Base-by-base conservation (phyloP, 2,888 invertebrate genomes). In the Andrena marginata region DNA sequence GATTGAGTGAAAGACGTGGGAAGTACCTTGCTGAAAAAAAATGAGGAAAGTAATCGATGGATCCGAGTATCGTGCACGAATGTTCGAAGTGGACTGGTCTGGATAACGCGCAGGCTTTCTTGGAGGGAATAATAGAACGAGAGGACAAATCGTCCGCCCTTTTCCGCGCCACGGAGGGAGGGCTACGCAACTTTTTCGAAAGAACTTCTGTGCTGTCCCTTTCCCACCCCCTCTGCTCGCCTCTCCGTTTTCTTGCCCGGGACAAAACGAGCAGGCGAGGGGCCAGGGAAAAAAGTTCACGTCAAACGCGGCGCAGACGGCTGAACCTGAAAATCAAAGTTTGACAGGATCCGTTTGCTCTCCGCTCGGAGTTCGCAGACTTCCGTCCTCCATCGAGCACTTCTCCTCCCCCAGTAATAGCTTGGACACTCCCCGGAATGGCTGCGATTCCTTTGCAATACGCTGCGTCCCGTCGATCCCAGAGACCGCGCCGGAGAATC, bases 181-280 rank as follows among this genome's bases (percentile, higher is more conserved):
- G 60, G 85, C 84, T 84, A 86, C 82, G 87, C 82, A 89, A 90
- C 86, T 91, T 91, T 91, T 90, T 87, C 77, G 51, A 69, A 82
- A 82, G 71, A 90, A 88, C 82, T 89, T 89, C 56, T 56, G 26
- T 26, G 10, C 13, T 8, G 64, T 77, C 85, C 80, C 35, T 68
- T 69, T 56, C 64, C 77, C 73, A 70, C 75, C 20, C 71, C 73
- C 69, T 77, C 64, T 20, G 54, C 51, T 54, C 76, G 29, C 84
- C 60, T 77, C 62, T 60, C 70, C 63, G 42, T 72, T 65, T 49
- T 68, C 56, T 62, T 62, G 20, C 20, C 33, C 23, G 62, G 62
- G 42, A 67, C 65, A 74, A 85, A 79, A 75, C 77, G 80, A 82
- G 72, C 69, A 48, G 20, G 48, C 60, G 70, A 64, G 77, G 49